Evolutionary conservation across 2,888 invertebrate species (phyloP).

Genomic region (Zygothrica quintamaculata): DNA sequence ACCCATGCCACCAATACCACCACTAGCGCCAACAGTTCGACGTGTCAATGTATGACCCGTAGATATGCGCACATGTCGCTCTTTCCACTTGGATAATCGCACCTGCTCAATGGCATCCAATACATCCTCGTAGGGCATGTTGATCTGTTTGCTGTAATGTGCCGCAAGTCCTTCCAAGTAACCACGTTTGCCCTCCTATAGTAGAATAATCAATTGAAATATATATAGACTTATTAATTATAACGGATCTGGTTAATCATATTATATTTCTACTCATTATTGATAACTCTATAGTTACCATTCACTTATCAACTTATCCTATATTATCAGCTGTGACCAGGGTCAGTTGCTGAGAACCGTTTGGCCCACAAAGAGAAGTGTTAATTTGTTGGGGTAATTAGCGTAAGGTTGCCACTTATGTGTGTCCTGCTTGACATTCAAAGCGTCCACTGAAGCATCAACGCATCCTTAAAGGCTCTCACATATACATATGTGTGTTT

Average conservation of each 20-base stretch:
- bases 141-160: slow-evolving; percentile 93
- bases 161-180: slow-evolving; percentile 94
- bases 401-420: slow-evolving; percentile 72
- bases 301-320: background rate
- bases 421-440: slow-evolving; percentile 72
- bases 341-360: slow-evolving; percentile 48
- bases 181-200: slow-evolving; percentile 93
- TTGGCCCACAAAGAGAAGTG: slow-evolving; percentile 65
- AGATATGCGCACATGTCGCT: slow-evolving; percentile 85
- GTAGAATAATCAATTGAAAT: too few species aligned
- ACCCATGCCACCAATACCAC: slow-evolving; percentile 60
- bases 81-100: slow-evolving; percentile 86
- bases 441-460: slow-evolving; percentile 67
- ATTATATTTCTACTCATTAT: background rate
- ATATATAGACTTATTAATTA: background rate
- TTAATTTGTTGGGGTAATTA: slow-evolving; percentile 82
- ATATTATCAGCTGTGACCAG: slow-evolving; percentile 25
- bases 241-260: background rate
- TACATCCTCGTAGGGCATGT: slow-evolving; percentile 94
- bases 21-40: slow-evolving; percentile 60
- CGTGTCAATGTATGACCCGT: slow-evolving; percentile 83
- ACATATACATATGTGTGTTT: slow-evolving; percentile 17
- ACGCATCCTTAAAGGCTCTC: slow-evolving; percentile 40
- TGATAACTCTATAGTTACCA: background rate
- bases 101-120: slow-evolving; percentile 93